Base-by-base conservation (phyloP, 2,797 vertebrate species). In the Galaxias olidus region DNA sequence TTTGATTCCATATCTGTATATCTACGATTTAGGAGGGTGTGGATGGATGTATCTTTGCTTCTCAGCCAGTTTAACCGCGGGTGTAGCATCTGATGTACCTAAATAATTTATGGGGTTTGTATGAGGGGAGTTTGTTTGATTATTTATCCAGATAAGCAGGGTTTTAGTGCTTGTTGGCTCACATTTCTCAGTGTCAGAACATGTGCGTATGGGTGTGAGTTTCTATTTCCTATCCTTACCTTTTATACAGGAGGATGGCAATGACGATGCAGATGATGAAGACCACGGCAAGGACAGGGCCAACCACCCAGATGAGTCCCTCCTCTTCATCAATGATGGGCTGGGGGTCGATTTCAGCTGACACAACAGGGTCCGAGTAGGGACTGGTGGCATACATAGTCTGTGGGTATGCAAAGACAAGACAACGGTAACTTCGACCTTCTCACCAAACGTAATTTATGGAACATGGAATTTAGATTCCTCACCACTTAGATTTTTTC, bases 231-330 rank as follows among this genome's bases (percentile, higher is more conserved):
- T 44, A 61, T 43, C 1, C 92, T 87, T 92, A 99, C 97, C 98
- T 99, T 86, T 99, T 99, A 86, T 98, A 99, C 52, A 99, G 96
- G 57, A 99, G 94, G 81, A 99, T 99, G 71, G 97, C 97, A 73
- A 99, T 99, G 79, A 99, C 98, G 80, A 99, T 98, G 88, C 97
- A 98, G 88, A 99, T 99, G 86, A 99, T 99, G 91, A 99, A 99
- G 82, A 99, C 95, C 0, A 99, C 98, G 0, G 98, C 98, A 9
- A 99, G 94, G 75, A 99, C 98, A 12, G 98, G 98, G 49, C 98
- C 98, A 81, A 99, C 97, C 49, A 99, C 97, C 98, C 97, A 99
- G 80, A 99, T 98, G 47, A 99, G 93, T 19, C 98, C 98, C 86
- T 99, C 98, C 66, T 99, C 98, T 81, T 99, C 98, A 59, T 99